A percentile compares a stretch with the other conserved stretches of the same genome.
Evolutionary conservation across 2,888 invertebrate genomes (phyloP).

Genomic region (Caenorhabditis sulstoni): DNA sequence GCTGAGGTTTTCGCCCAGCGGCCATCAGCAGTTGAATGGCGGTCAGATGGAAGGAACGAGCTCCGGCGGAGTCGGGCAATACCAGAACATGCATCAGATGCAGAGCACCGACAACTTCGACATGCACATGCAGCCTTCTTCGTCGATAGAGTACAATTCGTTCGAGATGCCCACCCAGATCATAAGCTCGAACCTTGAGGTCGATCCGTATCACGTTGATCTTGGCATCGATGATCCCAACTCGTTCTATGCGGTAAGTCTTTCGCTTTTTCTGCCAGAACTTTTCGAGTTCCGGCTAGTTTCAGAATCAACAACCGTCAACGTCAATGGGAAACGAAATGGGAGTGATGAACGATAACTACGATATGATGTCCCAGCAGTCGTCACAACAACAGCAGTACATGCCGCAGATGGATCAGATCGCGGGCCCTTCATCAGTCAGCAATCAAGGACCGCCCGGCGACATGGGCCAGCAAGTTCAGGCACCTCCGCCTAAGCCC

Average conservation of each 20-base stretch:
- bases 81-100: constrained; percentile 51
- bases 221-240: constrained; percentile 22
- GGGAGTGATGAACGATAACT: constrained; percentile 3
- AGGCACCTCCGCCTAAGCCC: constrained; percentile 14
- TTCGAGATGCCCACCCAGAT: constrained; percentile 54
- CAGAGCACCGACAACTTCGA: constrained; percentile 27
- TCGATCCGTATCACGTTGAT: constrained; percentile 28
- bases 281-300: neutral
- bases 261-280: too few relatives aligned
- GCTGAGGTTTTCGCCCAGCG: constrained; percentile 12
- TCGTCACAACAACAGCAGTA: constrained; percentile 9
- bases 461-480: neutral
- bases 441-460: constrained; percentile 11
- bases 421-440: constrained; percentile 21
- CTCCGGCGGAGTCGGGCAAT: constrained; percentile 27
- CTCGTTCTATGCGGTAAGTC: constrained; percentile 43
- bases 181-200: constrained; percentile 8
- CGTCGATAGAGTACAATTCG: constrained; percentile 44
- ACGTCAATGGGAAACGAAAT: constrained; percentile 33
- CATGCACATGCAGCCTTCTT: constrained; percentile 37
- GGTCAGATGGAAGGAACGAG: constrained; percentile 2
- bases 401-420: constrained; percentile 48
- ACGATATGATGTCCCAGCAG: constrained; percentile 30
- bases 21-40: constrained; percentile 2
- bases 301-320: constrained; percentile 55